Conservation (phyloP, 2,888 invertebrate species). For the Macrosiphum euphorbiae region DNA sequence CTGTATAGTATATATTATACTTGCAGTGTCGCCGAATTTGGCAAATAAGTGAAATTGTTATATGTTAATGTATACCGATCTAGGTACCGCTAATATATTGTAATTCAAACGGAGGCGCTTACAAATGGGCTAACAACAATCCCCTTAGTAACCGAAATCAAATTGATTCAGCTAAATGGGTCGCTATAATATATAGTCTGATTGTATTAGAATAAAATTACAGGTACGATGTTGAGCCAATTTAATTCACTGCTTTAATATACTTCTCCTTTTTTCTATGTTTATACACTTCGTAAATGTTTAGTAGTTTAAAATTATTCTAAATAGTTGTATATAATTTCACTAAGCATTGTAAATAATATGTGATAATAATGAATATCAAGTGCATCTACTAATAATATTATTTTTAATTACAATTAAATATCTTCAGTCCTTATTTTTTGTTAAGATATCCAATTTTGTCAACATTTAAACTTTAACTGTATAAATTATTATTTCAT, state of each 20-base stretch:
- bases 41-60: constrained; percentile 1
- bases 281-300: not conserved
- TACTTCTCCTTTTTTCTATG: not conserved
- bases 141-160: constrained; percentile 44
- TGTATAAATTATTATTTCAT: not conserved
- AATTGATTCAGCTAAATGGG: constrained; percentile 29
- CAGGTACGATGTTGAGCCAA: not conserved
- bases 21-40: not conserved
- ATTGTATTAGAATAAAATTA: constrained; percentile 6
- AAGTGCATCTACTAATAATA: not conserved
- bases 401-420: not conserved
- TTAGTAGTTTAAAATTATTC: not conserved
- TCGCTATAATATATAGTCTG: not conserved
- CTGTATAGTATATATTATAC: not conserved
- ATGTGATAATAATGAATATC: not conserved
- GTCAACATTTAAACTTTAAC: not conserved
- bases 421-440: not conserved
- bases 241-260: not conserved
- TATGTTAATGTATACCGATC: not conserved
- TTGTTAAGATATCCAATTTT: not conserved
- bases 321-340: not conserved
- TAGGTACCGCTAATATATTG: not conserved
- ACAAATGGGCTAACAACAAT: constrained; percentile 12
- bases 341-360: not conserved
- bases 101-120: not conserved